Evolutionary conservation across 2,888 invertebrate genomes (phyloP), one percentile per base, ranked within the genome.

Genomic region (Chironomus riparius): DNA sequence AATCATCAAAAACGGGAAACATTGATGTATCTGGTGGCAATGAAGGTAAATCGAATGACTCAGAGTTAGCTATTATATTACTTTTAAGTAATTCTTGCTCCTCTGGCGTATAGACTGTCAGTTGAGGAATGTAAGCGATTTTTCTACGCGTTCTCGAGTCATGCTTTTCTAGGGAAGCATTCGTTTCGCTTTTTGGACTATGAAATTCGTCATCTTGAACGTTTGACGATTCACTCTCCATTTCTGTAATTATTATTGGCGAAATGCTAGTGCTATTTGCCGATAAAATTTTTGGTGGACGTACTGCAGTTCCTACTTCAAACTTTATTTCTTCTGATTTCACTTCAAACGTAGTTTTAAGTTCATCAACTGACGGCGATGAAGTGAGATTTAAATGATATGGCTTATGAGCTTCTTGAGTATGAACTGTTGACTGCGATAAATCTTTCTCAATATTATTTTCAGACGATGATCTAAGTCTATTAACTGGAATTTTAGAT

Each of bases 91-190:
- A 72, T 81, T 87, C 80, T 83, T 86, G 82, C 65, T 87, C 87
- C 81, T 87, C 87, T 79, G 88, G 86, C 68, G 86, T 80, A 79
- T 84, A 85, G 21, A 85, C 82, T 1, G 87, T 85, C 76, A 86
- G 83, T 78, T 88, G 87, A 77, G 86, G 85, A 76, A 87, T 86
- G 80, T 87, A 88, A 65, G 85, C 85, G 76, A 87, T 85, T 21
- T 87, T 85, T 10, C 87, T 84, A 74, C 86, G 83, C 78, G 77
- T 75, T 10, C 75, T 3, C 15, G 80, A 82, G 2, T 80, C n/a
- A 12, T 10, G 4, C 21, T 69, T 68, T 2, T 18, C 38, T 28
- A 22, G n/a, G 2, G 56, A 15, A 2, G 21, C 6, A 83, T 83
- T 78, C 83, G 84, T 79, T 81, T 87, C 84, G 85, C 87, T 81